Evolutionary conservation across 2,888 invertebrate species (phyloP), one percentile per base, ranked within the genome.

Genomic region (Noctua comes): DNA sequence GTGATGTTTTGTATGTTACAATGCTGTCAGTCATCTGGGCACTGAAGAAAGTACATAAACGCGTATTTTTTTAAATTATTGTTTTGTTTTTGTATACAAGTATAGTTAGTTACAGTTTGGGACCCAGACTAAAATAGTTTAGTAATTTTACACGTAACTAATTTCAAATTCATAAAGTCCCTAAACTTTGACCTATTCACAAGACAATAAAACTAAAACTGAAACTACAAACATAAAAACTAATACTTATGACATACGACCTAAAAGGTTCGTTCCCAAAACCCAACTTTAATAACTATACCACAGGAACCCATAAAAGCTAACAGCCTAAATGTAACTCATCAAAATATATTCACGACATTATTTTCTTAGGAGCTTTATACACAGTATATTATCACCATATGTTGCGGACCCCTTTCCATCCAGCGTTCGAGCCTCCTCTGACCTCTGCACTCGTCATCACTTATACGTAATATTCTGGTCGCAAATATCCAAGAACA

Each of bases 401-500:
- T 88, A 73, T 88, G 88, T 89, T 82, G 79, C 73, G 77, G 71
- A 81, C 81, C 78, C 85, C 81, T 83, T 83, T 80, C 73, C 73
- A 78, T 65, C 70, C 74, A 75, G 54, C 80, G 83, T 81, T 88
- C 80, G 59, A 88, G 85, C 72, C 68, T 84, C 79, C 68, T 88
- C 76, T 89, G 89, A 91, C 90, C 91, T 85, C 83, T 86, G 86
- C 86, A 89, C 88, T 91, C 86, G 86, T 89, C 89, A 88, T 89
- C 90, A 90, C 88, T 89, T 89, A 89, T 79, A 87, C 83, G 83
- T 87, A 86, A 91, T 89, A 89, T 88, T 89, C 87, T 87, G 78
- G 87, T 88, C 88, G 89, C 87, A 89, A 88, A 85, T 86, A 89
- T 79, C 65, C 64, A 21, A 3, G 13, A 36, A 36, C 21, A 65